Conservation (phyloP, 2,888 invertebrate genomes). For the Drosophila paramelanica region DNA sequence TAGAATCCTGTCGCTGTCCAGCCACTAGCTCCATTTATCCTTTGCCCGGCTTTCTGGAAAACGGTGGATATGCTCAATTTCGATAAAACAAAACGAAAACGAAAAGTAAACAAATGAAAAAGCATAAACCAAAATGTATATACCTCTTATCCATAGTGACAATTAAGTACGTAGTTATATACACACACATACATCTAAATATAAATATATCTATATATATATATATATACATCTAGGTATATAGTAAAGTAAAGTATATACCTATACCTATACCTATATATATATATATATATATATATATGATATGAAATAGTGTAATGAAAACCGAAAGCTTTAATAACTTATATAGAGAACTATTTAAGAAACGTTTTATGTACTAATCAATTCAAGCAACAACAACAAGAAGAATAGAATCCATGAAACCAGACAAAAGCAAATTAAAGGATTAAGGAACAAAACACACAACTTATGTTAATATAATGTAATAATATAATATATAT, state of each 20-base stretch:
- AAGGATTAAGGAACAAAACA: constrained; percentile 10
- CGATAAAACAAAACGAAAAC: neutral
- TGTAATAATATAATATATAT: constrained; percentile 14
- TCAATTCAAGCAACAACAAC: constrained; percentile 42
- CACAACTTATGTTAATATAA: constrained; percentile 14
- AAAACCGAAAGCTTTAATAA: constrained; percentile 84
- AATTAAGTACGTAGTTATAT: constrained; percentile 51
- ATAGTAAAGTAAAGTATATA: no score
- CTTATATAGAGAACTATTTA: constrained; percentile 76
- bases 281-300: constrained; percentile 39
- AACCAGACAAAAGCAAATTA: constrained; percentile 8
- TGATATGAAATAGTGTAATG: constrained; percentile 81
- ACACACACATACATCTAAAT: constrained; percentile 47
- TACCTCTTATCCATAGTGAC: constrained; percentile 78
- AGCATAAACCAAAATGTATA: constrained; percentile 67
- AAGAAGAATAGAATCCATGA: constrained; percentile 17
- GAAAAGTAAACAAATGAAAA: neutral
- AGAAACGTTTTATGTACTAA: constrained; percentile 74
- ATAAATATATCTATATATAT: constrained; percentile 20
- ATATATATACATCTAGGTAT: constrained; percentile 29
- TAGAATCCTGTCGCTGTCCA: constrained; percentile 12
- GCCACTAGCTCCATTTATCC: constrained; percentile 4
- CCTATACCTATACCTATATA: constrained; percentile 25
- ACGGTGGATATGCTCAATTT: constrained; percentile 33
- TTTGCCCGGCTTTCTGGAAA: constrained; percentile 25